These are phyloP conservation scores for Ctena decussata DNA, from an alignment of 2,888 invertebrate species.

Conservation along the genomic window DNA sequence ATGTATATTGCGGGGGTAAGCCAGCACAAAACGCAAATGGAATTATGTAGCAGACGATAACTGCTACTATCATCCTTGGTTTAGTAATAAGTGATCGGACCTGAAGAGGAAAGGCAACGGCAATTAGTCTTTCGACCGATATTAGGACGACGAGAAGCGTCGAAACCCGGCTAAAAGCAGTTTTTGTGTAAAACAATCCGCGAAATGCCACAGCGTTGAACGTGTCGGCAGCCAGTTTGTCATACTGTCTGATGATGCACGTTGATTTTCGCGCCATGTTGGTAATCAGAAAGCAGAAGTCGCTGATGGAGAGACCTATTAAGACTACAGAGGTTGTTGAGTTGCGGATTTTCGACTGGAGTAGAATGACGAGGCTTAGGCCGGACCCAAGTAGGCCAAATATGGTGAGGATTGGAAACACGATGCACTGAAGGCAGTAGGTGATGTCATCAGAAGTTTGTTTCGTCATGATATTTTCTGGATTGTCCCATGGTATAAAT, in stretches of 20 bases:
- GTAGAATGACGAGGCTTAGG: constrained; percentile 57
- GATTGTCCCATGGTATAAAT: constrained; percentile 63
- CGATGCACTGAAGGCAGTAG: constrained; percentile 57
- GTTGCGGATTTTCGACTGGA: constrained; percentile 49
- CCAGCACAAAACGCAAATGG: constrained; percentile 38
- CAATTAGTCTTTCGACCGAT: constrained; percentile 61
- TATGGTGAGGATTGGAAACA: constrained; percentile 62
- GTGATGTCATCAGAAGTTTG: constrained; percentile 49
- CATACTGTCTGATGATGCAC: constrained; percentile 56
- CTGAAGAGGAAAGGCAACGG: constrained; percentile 66
- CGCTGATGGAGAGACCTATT: constrained; percentile 60
- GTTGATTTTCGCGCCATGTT: constrained; percentile 63
- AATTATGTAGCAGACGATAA: constrained; percentile 50
- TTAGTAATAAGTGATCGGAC: constrained; percentile 54
- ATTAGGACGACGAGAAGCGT: constrained; percentile 63
- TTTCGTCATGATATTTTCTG: constrained; percentile 60
- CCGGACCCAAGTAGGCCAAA: constrained; percentile 60
- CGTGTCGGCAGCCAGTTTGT: constrained; percentile 32
- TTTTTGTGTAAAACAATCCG: constrained; percentile 59
- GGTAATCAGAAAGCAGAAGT: constrained; percentile 58
- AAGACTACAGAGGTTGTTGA: constrained; percentile 61
- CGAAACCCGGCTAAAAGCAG: constrained; percentile 61
- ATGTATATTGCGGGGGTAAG: constrained; percentile 59
- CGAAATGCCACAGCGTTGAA: constrained; percentile 57
- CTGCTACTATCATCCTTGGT: constrained; percentile 47